Evolutionary conservation across 2,797 vertebrate genomes (phyloP).

Genomic region (Hylomyscus alleni): DNA sequence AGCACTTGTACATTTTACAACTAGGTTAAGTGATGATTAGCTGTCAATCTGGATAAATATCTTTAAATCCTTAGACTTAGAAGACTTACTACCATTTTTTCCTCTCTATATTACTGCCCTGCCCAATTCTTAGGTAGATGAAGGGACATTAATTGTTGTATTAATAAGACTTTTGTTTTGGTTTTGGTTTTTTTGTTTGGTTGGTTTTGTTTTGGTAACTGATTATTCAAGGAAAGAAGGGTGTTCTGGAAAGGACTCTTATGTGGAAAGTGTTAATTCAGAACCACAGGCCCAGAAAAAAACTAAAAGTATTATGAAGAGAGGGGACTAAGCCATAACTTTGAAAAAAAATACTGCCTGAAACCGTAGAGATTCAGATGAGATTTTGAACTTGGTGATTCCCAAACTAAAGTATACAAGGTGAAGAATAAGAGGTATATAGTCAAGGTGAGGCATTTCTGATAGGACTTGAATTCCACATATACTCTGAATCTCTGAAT

Average conservation of each 20-base stretch:
- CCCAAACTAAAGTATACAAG: too few species aligned
- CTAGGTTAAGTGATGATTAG: background rate
- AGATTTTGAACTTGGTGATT: background rate
- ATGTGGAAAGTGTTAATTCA: background rate
- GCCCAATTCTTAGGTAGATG: background rate
- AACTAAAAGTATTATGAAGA: background rate
- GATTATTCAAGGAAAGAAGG: background rate
- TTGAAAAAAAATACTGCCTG: background rate
- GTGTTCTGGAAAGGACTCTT: background rate
- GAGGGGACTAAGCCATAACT: background rate
- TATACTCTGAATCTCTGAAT: background rate
- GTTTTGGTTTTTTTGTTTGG: background rate
- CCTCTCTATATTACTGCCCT: background rate
- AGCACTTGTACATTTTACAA: background rate
- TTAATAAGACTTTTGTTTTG: background rate
- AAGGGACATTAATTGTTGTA: background rate
- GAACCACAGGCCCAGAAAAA: background rate
- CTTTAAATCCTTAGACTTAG: background rate
- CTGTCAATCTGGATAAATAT: background rate
- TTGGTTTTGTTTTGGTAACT: background rate
- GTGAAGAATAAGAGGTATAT: background rate
- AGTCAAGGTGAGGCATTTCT: background rate
- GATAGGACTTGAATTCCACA: background rate
- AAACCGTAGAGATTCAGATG: background rate
- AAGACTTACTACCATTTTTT: background rate